These are phyloP conservation scores for Alcedo atthis DNA, from an alignment of 2,797 vertebrate genomes.

Conservation along the genomic window DNA sequence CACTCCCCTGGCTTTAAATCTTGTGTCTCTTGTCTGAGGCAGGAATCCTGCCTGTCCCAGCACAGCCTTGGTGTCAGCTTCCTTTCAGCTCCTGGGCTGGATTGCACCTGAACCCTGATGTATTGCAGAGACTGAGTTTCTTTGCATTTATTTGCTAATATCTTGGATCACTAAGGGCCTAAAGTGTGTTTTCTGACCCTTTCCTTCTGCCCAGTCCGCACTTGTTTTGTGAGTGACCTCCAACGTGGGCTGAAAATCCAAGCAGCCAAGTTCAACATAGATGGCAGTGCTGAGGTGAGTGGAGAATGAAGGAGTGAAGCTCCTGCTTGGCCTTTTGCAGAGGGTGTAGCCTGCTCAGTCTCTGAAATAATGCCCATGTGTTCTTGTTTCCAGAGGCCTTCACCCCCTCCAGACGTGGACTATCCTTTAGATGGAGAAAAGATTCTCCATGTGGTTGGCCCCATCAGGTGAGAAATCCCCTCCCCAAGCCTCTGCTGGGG, in stretches of 20 bases:
- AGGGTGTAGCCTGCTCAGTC: neutral
- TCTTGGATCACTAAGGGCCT: neutral
- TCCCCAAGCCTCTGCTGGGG: too few species aligned
- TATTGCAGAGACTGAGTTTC: neutral
- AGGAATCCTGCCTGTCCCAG: neutral
- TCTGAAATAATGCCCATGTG: fast-evolving
- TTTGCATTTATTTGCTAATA: neutral
- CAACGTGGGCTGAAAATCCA: constrained; percentile 93
- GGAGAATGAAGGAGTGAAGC: neutral
- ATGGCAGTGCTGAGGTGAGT: constrained; percentile 89
- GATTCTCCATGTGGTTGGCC: constrained; percentile 93
- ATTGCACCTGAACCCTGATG: neutral
- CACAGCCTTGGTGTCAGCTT: neutral
- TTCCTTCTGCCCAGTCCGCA: constrained; percentile 79
- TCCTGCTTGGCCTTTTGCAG: neutral
- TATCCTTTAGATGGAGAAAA: constrained; percentile 96
- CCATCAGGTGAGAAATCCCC: constrained; percentile 91
- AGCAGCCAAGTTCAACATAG: constrained; percentile 94
- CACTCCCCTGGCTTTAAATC: neutral
- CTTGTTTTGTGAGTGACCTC: constrained; percentile 95
- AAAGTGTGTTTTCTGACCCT: neutral
- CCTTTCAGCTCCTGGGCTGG: fast-evolving
- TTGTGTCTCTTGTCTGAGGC: neutral
- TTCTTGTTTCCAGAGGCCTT: constrained; percentile 83
- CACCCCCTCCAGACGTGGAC: constrained; percentile 91